These are phyloP conservation scores for Sycophaga agraensis DNA, from an alignment of 1,140 invertebrate genomes.

Conservation along the genomic window DNA sequence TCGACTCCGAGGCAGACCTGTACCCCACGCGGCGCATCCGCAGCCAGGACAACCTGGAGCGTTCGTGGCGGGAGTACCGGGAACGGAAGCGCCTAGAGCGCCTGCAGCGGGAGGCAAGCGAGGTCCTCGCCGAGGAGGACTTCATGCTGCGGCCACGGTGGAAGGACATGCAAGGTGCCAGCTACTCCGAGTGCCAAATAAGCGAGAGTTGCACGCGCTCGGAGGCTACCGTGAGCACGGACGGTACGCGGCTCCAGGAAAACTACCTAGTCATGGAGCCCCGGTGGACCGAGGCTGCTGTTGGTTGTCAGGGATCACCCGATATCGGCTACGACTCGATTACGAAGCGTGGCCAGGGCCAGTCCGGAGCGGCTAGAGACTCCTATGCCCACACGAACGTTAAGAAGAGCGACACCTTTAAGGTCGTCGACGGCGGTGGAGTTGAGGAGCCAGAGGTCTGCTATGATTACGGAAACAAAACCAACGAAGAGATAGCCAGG, in stretches of 20 bases:
- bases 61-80: conserved; percentile 49
- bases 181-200: conserved; percentile 38
- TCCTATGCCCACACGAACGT: conserved; percentile 41
- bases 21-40: conserved; percentile 32
- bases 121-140: conserved; percentile 39
- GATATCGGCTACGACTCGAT: conserved; percentile 46
- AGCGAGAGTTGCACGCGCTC: conserved; percentile 28
- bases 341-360: conserved; percentile 31
- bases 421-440: conserved; percentile 43
- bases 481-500: conserved; percentile 42
- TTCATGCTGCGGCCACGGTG: conserved; percentile 49
- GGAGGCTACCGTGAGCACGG: no score
- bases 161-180: conserved; percentile 40
- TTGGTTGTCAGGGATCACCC: neutral
- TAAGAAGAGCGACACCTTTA: conserved; percentile 51
- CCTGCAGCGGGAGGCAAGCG: conserved; percentile 25
- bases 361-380: no score
- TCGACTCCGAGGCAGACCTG: conserved; percentile 33
- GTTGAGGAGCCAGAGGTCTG: conserved; percentile 5
- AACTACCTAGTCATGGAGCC: conserved; percentile 42
- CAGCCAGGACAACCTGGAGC: conserved; percentile 42
- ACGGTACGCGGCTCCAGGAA: conserved; percentile 40
- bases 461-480: conserved; percentile 34
- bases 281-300: no score
- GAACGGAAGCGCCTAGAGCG: conserved; percentile 43